A percentile compares a stretch with the other conserved stretches of the same genome.
Conservation (phyloP, 2,113 vertebrate species). For the Nannospalax galili region DNA sequence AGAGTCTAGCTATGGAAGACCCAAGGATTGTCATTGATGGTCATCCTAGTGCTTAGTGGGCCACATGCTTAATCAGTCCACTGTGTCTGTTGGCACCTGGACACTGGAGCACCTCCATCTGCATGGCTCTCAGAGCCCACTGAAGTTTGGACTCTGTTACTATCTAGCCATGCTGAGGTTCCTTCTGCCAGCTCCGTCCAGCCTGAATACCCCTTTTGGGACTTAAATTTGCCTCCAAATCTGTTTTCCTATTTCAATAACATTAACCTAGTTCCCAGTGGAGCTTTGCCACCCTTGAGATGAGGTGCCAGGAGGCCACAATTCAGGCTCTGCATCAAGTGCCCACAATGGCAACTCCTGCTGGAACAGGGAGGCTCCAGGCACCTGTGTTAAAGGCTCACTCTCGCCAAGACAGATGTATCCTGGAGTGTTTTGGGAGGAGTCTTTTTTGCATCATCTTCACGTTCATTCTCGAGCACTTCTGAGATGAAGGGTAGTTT, state of each 20-base stretch:
- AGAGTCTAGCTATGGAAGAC: not conserved
- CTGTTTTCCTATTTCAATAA: not conserved
- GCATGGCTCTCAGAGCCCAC: accelerated
- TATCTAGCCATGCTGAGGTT: accelerated
- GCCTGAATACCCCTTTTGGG: not conserved
- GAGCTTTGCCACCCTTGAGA: too few species aligned
- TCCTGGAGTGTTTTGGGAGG: not conserved
- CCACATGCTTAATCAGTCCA: accelerated
- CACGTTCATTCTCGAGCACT: not conserved
- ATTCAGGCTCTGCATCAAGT: not conserved
- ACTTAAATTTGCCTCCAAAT: not conserved
- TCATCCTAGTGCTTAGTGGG: not conserved
- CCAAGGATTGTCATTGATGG: not conserved
- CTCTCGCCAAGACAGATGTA: not conserved
- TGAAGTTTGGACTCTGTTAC: accelerated
- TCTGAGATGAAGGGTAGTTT: not conserved
- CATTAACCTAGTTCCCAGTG: too few species aligned
- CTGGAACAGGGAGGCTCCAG: not conserved
- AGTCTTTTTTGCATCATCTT: not conserved
- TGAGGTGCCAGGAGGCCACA: not conserved
- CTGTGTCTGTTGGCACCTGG: not conserved
- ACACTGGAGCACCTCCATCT: not conserved
- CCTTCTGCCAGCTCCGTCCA: not conserved
- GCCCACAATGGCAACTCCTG: not conserved
- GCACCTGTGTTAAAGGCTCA: not conserved